Evolutionary conservation across 2,113 vertebrate species (phyloP).

Genomic region (Galemys pyrenaicus): DNA sequence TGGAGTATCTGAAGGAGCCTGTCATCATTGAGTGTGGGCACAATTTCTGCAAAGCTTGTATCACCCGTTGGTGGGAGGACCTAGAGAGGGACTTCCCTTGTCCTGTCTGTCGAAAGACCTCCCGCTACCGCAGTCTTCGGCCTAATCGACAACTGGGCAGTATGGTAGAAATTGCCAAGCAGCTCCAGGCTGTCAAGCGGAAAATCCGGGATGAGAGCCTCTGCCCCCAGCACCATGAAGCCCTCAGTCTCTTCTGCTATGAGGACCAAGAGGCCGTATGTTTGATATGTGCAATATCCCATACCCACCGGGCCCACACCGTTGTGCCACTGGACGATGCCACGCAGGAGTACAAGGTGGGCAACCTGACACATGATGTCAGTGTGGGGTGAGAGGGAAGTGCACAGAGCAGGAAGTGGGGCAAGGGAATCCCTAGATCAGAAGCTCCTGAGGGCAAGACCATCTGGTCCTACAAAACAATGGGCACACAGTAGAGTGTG

Average conservation of each 20-base stretch:
- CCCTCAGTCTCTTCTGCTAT: constrained; percentile 93
- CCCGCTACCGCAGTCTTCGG: constrained; percentile 88
- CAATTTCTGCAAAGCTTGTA: constrained; percentile 92
- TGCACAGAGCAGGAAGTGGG: not conserved
- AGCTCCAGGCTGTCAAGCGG: constrained; percentile 87
- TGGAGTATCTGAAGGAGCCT: constrained; percentile 93
- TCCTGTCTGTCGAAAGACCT: constrained; percentile 92
- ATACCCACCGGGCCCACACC: constrained; percentile 90
- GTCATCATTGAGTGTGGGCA: constrained; percentile 93
- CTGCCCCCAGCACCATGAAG: constrained; percentile 90
- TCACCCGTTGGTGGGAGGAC: constrained; percentile 92
- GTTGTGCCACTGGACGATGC: constrained; percentile 92
- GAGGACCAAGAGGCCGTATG: constrained; percentile 94
- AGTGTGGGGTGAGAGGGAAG: not conserved
- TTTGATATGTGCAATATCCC: constrained; percentile 91
- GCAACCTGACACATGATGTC: not conserved
- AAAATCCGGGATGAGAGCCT: constrained; percentile 81
- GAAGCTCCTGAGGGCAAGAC: constrained; percentile 23
- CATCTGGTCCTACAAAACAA: not conserved
- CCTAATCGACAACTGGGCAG: constrained; percentile 94
- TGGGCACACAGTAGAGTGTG: not conserved
- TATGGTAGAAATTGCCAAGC: constrained; percentile 93
- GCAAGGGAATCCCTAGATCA: not conserved
- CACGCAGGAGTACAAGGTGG: constrained; percentile 90
- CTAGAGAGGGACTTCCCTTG: constrained; percentile 88